phyloP scores from a whole-genome alignment of 2,113 vertebrate species.

The Aldabrachelys gigantea region DNA sequence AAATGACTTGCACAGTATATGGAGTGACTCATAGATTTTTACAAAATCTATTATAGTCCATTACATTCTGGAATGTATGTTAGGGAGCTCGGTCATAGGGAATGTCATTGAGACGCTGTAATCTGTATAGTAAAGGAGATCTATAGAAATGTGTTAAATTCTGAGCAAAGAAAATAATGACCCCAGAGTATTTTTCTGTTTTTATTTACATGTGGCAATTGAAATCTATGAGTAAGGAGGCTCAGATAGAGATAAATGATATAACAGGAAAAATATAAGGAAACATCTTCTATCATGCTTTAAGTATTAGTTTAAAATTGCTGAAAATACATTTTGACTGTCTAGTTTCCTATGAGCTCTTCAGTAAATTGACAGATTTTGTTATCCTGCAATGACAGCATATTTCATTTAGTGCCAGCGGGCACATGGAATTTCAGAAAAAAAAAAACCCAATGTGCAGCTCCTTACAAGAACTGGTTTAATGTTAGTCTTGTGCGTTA shows the following conservation, averaged over 20 bases:
- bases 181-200: background rate
- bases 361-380: conserved; percentile 17
- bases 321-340: conserved; percentile 12
- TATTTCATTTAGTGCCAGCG: background rate
- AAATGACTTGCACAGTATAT: conserved; percentile 33
- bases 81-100: accelerated
- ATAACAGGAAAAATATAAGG: background rate
- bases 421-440: accelerated
- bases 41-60: conserved; percentile 35
- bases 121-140: background rate
- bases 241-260: background rate
- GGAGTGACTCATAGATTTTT: background rate
- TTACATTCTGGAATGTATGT: conserved; percentile 16
- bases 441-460: accelerated
- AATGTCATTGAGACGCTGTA: background rate
- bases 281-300: background rate
- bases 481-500: background rate
- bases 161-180: background rate
- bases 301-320: background rate
- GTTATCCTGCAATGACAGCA: background rate
- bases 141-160: background rate
- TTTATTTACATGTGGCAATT: background rate
- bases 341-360: background rate
- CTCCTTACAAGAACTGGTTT: background rate
- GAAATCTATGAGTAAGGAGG: background rate